These are phyloP conservation scores for Cheilosia urbana DNA, from an alignment of 2,888 invertebrate genomes.

Conservation along the genomic window DNA sequence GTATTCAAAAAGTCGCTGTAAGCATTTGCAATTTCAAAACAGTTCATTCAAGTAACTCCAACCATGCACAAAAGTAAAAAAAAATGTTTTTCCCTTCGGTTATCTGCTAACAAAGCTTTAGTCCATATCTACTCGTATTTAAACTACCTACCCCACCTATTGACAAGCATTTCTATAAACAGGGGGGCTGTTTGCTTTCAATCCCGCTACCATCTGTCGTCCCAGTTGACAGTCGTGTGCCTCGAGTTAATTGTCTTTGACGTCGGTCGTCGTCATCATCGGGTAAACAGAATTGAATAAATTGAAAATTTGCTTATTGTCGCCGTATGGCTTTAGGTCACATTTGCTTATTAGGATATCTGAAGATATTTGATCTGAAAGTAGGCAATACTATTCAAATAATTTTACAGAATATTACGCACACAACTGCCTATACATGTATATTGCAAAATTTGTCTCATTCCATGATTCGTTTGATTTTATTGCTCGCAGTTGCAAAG, in stretches of 20 bases:
- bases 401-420: conserved; percentile 20
- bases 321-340: conserved; percentile 58
- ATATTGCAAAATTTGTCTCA: conserved; percentile 14
- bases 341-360: conserved; percentile 53
- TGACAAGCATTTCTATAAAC: conserved; percentile 31
- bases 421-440: neutral
- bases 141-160: neutral
- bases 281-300: conserved; percentile 43
- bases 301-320: conserved; percentile 56
- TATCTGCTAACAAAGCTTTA: no score
- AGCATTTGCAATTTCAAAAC: no score
- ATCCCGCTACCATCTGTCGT: conserved; percentile 28
- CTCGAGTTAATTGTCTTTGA: conserved; percentile 36
- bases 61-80: no score
- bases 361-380: conserved; percentile 45
- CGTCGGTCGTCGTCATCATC: conserved; percentile 24
- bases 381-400: conserved; percentile 8
- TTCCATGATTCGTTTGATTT: conserved; percentile 15
- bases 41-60: no score
- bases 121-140: no score
- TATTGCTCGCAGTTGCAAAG: neutral
- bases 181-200: conserved; percentile 18
- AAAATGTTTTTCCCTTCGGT: no score
- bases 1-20: no score
- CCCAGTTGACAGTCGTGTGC: conserved; percentile 19